Base-by-base conservation (phyloP, 2,797 vertebrate species). In the Sarcoramphus papa region DNA sequence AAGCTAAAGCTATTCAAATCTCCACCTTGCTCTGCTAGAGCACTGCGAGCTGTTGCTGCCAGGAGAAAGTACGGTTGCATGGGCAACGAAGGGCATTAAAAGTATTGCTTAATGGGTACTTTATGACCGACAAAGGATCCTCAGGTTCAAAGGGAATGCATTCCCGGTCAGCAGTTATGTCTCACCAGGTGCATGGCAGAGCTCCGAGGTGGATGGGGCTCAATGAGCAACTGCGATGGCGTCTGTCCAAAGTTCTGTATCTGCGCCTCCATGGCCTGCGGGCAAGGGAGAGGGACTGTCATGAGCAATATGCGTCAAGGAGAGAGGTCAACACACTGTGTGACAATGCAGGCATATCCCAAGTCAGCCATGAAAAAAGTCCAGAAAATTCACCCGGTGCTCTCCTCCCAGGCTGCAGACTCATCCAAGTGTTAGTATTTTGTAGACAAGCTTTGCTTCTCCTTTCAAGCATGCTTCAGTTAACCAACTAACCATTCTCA, bases 131-230 rank as follows among this genome's bases (percentile, higher is more conserved):
- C 35, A 92, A 92, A 88, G 65, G 53, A 88, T 88, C 54, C 45
- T 82, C 63, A 30, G 80, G 92, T 92, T 94, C 85, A 95, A 80
- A 95, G 57, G 86, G 96, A 96, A 97, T 40, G 79, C 97, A 95
- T 97, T 98, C 97, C 98, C 97, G 90, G 94, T 92, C 97, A 97
- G 98, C 96, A 97, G 78, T 85, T 97, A 92, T 92, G 93, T 98
- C 99, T 99, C 98, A 99, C 99, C 99, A 99, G 99, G 99, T 99
- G 99, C 99, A 99, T 99, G 98, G 99, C 99, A 93, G 99, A 99
- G 98, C 99, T 99, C 97, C 99, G 99, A 97, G 99, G 99, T 86
- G 99, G 99, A 99, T 99, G 99, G 97, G 99, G 99, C 99, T 99
- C 99, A 96, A 99, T 99, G 98, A 99, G 99, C 99, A 99, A 99